Percentiles rank a stretch among this genome's conserved stretches.
phyloP scores from a whole-genome alignment of 2,888 invertebrate species.

The Amblyjoppa proteus region DNA sequence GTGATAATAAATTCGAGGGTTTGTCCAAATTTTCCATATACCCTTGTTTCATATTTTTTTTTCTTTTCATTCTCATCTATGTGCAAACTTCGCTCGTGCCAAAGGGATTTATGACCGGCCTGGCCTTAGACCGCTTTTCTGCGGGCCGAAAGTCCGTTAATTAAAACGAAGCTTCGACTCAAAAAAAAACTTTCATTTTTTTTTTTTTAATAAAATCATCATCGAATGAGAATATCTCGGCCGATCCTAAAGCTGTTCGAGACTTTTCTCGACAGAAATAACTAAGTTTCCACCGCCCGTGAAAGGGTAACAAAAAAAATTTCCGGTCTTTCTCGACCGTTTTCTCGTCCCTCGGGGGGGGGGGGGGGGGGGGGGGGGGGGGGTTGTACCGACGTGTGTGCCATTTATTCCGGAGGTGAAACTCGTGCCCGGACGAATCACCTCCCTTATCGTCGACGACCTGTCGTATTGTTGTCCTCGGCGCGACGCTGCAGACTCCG shows the following conservation, averaged over 20 bases:
- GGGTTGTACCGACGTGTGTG: not conserved
- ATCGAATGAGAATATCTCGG: too few relatives aligned
- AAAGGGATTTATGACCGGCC: not conserved
- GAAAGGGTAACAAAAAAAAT: not conserved
- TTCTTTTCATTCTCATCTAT: not conserved
- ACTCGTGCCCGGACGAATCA: slow-evolving; percentile 44
- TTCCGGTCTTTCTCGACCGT: not conserved
- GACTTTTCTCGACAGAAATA: not conserved
- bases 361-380: slow-evolving; percentile 15
- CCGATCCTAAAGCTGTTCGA: too few relatives aligned
- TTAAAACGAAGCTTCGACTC: not conserved
- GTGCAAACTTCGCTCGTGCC: not conserved
- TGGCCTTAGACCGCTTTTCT: not conserved
- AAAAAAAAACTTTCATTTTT: not conserved
- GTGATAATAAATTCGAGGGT: slow-evolving; percentile 39
- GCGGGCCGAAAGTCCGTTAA: not conserved
- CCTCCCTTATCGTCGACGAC: slow-evolving; percentile 54
- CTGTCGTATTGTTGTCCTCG: slow-evolving; percentile 51
- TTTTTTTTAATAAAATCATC: too few relatives aligned
- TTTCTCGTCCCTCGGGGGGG: slow-evolving; percentile 22
- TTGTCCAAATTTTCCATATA: slow-evolving; percentile 29
- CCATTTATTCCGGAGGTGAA: slow-evolving; percentile 41
- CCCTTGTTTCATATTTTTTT: not conserved
- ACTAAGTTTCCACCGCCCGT: not conserved
- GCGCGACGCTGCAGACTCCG: slow-evolving; percentile 38